These are phyloP conservation scores for Nanorana parkeri DNA, from an alignment of 2,113 vertebrate species.

Conservation along the genomic window DNA sequence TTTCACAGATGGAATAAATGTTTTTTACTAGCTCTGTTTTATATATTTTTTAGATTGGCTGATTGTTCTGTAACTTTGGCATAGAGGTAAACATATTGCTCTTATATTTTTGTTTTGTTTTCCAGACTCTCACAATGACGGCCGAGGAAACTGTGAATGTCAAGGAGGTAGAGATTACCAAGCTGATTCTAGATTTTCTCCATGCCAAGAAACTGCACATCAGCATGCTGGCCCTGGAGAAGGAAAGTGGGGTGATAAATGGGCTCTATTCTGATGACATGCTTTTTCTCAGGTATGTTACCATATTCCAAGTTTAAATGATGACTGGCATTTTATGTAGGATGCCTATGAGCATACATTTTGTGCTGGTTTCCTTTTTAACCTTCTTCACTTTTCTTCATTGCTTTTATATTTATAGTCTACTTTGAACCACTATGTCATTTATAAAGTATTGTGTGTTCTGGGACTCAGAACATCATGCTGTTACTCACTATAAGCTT, in stretches of 20 bases:
- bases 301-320: not conserved
- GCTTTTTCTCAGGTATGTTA: slow-evolving; percentile 91
- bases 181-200: slow-evolving; percentile 95
- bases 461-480: too few species aligned
- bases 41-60: too few species aligned
- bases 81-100: not conserved
- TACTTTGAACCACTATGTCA: not conserved
- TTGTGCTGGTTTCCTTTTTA: not conserved
- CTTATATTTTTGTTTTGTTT: slow-evolving; percentile 58
- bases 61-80: too few species aligned
- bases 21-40: not conserved
- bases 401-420: too few species aligned
- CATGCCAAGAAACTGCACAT: slow-evolving; percentile 96
- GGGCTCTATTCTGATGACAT: slow-evolving; percentile 98
- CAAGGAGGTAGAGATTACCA: slow-evolving; percentile 97
- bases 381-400: not conserved
- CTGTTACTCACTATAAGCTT: too few species aligned
- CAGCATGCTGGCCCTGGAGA: slow-evolving; percentile 96
- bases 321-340: not conserved
- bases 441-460: too few species aligned
- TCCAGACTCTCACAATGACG: slow-evolving; percentile 85
- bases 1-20: not conserved
- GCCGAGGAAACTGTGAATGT: slow-evolving; percentile 95
- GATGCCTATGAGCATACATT: not conserved
- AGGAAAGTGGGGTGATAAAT: slow-evolving; percentile 96